Evolutionary conservation across 2,797 vertebrate species (phyloP).

Genomic region (Poecilia wingei): DNA sequence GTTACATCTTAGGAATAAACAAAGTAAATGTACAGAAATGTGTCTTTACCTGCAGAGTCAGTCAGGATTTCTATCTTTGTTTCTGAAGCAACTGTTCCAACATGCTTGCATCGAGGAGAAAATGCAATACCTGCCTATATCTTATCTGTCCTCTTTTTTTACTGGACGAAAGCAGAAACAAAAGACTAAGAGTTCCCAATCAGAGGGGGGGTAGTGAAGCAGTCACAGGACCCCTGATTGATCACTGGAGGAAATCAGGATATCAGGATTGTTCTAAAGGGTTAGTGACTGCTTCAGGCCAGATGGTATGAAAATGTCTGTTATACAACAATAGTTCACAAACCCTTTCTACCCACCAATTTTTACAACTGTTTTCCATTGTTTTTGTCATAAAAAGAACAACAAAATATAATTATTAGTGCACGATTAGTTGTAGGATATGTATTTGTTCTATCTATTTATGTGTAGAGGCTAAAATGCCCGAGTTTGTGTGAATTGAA

Average conservation of each 20-base stretch:
- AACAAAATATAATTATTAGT: not conserved
- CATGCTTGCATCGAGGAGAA: not conserved
- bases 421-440: not conserved
- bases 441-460: not conserved
- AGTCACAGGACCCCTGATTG: constrained; percentile 39
- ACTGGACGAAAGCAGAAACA: not conserved
- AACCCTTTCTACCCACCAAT: not conserved
- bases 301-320: not conserved
- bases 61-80: not conserved
- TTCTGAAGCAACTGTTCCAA: not conserved
- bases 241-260: not conserved
- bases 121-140: not conserved
- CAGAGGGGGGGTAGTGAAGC: constrained; percentile 9
- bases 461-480: not conserved
- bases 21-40: not conserved
- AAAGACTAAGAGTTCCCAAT: constrained; percentile 13
- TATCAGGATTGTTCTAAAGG: constrained; percentile 5
- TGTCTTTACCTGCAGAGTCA: constrained; percentile 24
- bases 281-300: not conserved
- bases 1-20: not conserved
- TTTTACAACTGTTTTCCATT: not conserved
- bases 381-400: not conserved
- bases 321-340: not conserved
- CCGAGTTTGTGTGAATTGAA: not conserved
- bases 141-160: constrained; percentile 15